Evolutionary conservation across 2,888 invertebrate species (phyloP).

Genomic region (Papilio demoleus): DNA sequence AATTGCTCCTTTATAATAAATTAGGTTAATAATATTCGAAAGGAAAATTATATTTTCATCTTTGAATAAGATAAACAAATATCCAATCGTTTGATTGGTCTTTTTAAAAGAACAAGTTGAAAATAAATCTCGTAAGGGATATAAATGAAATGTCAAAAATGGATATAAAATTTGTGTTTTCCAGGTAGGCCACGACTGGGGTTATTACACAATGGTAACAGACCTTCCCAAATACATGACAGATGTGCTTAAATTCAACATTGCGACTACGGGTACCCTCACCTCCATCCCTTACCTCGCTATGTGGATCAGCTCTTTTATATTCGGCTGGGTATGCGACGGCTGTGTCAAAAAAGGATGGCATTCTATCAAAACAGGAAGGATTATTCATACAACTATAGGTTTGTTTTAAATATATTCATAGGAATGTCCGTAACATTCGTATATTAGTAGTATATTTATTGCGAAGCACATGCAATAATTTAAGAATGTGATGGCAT

Average conservation of each 20-base stretch:
- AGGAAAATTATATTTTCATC: no score
- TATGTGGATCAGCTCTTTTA: slow-evolving; percentile 87
- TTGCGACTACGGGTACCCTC: slow-evolving; percentile 85
- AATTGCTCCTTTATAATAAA: no score
- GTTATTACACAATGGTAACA: slow-evolving; percentile 88
- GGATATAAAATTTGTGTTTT: slow-evolving; percentile 39
- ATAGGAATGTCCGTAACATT: no score
- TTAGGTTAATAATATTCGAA: no score
- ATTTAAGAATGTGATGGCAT: no score
- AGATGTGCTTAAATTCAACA: slow-evolving; percentile 86
- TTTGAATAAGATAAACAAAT: no score
- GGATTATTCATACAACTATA: slow-evolving; percentile 87
- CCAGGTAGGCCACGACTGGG: slow-evolving; percentile 85
- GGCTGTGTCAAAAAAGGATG: slow-evolving; percentile 84
- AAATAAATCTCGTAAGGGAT: background rate
- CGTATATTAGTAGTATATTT: no score
- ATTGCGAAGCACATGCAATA: no score
- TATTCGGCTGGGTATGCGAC: slow-evolving; percentile 88
- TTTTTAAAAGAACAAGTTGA: no score
- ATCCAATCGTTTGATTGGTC: no score
- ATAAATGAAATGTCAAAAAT: background rate
- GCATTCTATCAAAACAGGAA: slow-evolving; percentile 83
- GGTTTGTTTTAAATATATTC: slow-evolving; percentile 80
- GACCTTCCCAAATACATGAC: slow-evolving; percentile 88
- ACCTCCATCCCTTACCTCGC: slow-evolving; percentile 87